Conservation (phyloP, 2,888 invertebrate genomes). For the Antheraea assamensis region DNA sequence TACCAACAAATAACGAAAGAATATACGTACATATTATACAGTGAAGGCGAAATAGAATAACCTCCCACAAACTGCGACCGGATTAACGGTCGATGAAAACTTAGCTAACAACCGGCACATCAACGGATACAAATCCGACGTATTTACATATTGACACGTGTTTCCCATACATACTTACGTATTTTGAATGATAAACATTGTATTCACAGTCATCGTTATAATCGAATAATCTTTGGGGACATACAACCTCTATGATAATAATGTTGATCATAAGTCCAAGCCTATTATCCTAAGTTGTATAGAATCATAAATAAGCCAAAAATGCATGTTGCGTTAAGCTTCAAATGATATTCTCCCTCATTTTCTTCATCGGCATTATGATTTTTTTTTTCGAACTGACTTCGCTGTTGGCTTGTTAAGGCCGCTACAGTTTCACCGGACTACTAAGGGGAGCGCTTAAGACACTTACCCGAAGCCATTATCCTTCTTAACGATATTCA, state of each 20-base stretch:
- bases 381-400: too few relatives aligned
- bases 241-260: background rate
- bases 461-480: too few relatives aligned
- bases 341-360: too few relatives aligned
- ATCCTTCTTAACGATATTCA: too few relatives aligned
- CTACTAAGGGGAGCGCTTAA: too few relatives aligned
- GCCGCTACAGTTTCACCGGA: too few relatives aligned
- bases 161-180: background rate
- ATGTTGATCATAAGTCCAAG: background rate
- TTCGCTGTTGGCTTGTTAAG: too few relatives aligned
- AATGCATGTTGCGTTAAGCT: too few relatives aligned
- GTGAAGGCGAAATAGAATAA: conserved; percentile 49
- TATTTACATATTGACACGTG: conserved; percentile 16
- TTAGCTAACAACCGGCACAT: conserved; percentile 59
- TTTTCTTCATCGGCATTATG: too few relatives aligned
- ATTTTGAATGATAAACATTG: background rate
- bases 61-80: conserved; percentile 39
- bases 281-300: background rate
- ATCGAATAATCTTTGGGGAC: conserved; percentile 6
- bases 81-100: conserved; percentile 66
- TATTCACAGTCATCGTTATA: background rate
- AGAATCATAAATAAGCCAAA: background rate
- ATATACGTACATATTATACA: conserved; percentile 17
- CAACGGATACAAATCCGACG: conserved; percentile 12
- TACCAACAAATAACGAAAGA: conserved; percentile 43